These are phyloP conservation scores for Campoplex capitator DNA, from an alignment of 2,888 invertebrate species.

Conservation along the genomic window DNA sequence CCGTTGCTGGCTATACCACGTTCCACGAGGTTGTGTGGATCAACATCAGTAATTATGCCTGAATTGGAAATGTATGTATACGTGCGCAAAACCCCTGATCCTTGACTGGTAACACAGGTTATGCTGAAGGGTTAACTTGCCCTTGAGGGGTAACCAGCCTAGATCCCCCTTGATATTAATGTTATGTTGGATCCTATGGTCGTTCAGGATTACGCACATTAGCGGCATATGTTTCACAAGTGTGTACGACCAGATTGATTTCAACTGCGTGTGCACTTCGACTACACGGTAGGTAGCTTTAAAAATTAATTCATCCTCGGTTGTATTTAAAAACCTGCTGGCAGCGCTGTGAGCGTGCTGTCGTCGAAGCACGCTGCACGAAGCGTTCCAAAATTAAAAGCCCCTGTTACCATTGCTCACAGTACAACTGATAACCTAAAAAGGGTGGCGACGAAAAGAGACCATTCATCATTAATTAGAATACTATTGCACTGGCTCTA, in stretches of 20 bases:
- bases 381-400: no score
- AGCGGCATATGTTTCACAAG: constrained; percentile 81
- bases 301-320: constrained; percentile 33
- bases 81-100: constrained; percentile 71
- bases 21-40: constrained; percentile 24
- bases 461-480: no score
- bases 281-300: constrained; percentile 20
- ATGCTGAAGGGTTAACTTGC: constrained; percentile 7
- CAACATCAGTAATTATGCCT: constrained; percentile 76
- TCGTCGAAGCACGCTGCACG: no score
- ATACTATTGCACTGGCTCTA: no score
- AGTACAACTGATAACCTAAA: no score
- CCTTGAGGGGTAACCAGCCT: constrained; percentile 10
- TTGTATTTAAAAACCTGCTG: no score
- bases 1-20: background rate
- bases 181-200: constrained; percentile 70
- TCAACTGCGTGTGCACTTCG: constrained; percentile 77
- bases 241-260: constrained; percentile 83
- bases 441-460: no score
- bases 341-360: no score
- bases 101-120: constrained; percentile 67
- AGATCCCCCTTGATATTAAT: constrained; percentile 19
- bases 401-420: no score
- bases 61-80: constrained; percentile 75
- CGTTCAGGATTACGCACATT: constrained; percentile 80